Conservation (phyloP, 2,797 vertebrate genomes). For the Poeciliopsis turneri region DNA sequence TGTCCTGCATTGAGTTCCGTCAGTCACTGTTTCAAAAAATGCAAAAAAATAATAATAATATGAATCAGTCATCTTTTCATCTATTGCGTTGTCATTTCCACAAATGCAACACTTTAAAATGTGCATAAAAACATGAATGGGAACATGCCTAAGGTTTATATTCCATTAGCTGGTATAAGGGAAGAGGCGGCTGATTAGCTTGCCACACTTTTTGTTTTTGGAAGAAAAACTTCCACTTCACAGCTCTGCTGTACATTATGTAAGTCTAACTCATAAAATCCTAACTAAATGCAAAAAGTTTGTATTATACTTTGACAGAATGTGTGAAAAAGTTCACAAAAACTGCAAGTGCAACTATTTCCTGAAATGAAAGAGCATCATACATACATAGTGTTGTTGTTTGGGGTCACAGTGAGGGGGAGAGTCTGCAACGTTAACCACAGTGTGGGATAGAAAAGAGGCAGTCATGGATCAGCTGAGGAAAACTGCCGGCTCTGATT, state of each 20-base stretch:
- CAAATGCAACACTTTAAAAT: not conserved
- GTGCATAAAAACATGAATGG: not conserved
- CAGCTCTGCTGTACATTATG: not conserved
- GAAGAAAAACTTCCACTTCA: not conserved
- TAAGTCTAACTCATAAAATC: not conserved
- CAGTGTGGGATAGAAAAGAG: slow-evolving; percentile 8
- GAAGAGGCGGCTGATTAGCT: not conserved
- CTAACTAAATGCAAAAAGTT: not conserved
- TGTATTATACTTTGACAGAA: not conserved
- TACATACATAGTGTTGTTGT: not conserved
- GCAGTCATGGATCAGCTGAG: slow-evolving; percentile 30
- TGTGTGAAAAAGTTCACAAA: not conserved
- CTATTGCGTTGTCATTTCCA: not conserved
- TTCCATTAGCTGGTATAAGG: not conserved
- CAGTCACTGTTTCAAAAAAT: not conserved
- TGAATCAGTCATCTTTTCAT: no score
- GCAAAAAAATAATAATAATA: no score
- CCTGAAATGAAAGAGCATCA: not conserved
- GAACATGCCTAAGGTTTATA: not conserved
- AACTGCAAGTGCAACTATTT: not conserved
- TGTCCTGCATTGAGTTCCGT: not conserved
- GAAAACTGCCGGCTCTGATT: slow-evolving; percentile 48
- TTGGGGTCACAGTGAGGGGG: not conserved
- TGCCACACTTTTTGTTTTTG: not conserved
- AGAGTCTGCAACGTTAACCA: slow-evolving; percentile 13